A percentile compares a stretch with the other conserved stretches of the same genome.
phyloP scores from a whole-genome alignment of 2,113 vertebrate genomes.

The Microtus richardsoni region DNA sequence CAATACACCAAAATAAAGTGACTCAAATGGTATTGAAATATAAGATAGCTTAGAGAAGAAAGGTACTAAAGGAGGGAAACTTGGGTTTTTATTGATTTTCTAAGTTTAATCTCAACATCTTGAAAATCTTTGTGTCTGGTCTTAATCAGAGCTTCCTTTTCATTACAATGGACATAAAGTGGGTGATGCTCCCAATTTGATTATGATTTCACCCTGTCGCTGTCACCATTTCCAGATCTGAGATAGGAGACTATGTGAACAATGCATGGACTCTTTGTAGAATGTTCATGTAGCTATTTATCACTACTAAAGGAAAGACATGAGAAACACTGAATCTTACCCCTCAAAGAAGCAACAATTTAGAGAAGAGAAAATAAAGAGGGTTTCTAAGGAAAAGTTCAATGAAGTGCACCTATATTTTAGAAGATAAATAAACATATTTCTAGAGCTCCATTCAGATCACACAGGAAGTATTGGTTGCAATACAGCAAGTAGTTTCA shows the following conservation, averaged over 20 bases:
- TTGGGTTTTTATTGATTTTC: not conserved
- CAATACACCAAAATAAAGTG: not conserved
- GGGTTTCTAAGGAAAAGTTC: not conserved
- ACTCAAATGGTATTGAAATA: not conserved
- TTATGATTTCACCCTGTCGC: not conserved
- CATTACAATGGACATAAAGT: not conserved
- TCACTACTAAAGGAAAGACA: not conserved
- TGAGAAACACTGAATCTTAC: not conserved
- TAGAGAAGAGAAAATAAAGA: not conserved
- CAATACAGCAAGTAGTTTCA: not conserved
- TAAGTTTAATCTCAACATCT: not conserved
- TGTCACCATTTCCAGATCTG: too few relatives aligned
- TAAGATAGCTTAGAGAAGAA: not conserved
- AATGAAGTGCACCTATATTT: not conserved
- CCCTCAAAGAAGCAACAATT: not conserved
- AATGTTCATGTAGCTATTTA: not conserved
- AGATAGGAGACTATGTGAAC: not conserved
- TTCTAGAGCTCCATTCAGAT: not conserved
- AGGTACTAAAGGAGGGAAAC: accelerated
- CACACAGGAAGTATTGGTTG: not conserved
- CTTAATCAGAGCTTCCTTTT: not conserved
- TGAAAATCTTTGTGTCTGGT: not conserved
- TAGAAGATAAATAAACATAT: not conserved
- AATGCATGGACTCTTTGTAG: not conserved
- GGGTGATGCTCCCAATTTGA: not conserved